These are phyloP conservation scores for Corythoichthys haematopterus DNA, from an alignment of 2,113 vertebrate genomes.

Conservation along the genomic window DNA sequence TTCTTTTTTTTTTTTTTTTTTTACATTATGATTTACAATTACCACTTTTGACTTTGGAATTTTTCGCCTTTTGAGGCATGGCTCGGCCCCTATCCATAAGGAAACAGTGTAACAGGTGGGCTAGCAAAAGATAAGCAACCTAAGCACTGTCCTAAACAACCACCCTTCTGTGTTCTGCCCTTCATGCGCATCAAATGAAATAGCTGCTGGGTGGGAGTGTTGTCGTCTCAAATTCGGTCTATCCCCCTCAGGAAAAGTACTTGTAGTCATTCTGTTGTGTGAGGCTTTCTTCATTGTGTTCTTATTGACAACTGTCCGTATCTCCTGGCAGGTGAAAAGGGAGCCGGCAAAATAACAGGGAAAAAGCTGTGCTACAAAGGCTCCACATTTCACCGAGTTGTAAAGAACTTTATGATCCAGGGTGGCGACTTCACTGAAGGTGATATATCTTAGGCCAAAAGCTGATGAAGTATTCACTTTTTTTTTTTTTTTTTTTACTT, in stretches of 20 bases:
- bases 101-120: conserved; percentile 12
- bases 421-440: conserved; percentile 99
- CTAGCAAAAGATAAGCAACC: conserved; percentile 35
- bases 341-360: conserved; percentile 90
- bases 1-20: too few relatives aligned
- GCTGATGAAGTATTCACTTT: too few relatives aligned
- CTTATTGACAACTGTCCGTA: conserved; percentile 1
- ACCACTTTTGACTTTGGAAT: too few relatives aligned
- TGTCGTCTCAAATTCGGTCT: conserved; percentile 6
- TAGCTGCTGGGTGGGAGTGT: neutral
- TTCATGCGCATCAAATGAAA: conserved; percentile 36
- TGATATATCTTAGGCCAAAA: conserved; percentile 38
- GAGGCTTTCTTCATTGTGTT: neutral
- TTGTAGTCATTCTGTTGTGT: neutral
- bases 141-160: conserved; percentile 28
- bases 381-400: conserved; percentile 96
- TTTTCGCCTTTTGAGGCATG: too few relatives aligned
- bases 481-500: neutral
- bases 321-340: conserved; percentile 82
- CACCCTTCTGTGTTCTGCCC: conserved; percentile 23
- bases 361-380: conserved; percentile 98
- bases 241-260: neutral
- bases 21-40: too few relatives aligned
- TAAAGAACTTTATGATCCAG: conserved; percentile 99
- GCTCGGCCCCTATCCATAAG: too few relatives aligned